Conservation (phyloP, 2,888 invertebrate species). For the Hirtodrosophila duncani region DNA sequence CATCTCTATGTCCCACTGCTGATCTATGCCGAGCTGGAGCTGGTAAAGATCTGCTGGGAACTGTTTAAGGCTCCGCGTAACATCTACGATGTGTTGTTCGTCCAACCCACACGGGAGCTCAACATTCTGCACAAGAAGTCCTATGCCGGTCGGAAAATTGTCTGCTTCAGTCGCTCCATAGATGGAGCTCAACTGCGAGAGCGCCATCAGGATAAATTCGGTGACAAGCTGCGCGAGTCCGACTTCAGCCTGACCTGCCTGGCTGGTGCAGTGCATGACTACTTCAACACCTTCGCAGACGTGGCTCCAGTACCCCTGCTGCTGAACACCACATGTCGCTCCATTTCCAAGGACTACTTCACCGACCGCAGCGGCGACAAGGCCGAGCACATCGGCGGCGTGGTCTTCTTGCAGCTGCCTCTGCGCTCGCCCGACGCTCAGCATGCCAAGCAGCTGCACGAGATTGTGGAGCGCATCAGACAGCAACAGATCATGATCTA, state of each 20-base stretch:
- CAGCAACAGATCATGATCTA: slow-evolving; percentile 75
- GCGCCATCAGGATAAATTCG: slow-evolving; percentile 60
- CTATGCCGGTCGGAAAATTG: slow-evolving; percentile 76
- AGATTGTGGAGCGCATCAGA: slow-evolving; percentile 71
- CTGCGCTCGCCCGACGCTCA: slow-evolving; percentile 59
- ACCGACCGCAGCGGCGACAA: slow-evolving; percentile 70
- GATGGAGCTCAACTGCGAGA: slow-evolving; percentile 72
- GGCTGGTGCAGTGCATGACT: slow-evolving; percentile 74
- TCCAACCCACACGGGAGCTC: slow-evolving; percentile 69
- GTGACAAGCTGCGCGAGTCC: slow-evolving; percentile 67
- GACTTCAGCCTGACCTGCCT: slow-evolving; percentile 75
- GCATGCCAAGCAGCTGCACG: slow-evolving; percentile 68
- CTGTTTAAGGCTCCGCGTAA: slow-evolving; percentile 75
- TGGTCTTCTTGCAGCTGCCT: slow-evolving; percentile 76
- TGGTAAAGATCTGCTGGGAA: slow-evolving; percentile 71
- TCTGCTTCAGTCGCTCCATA: slow-evolving; percentile 76
- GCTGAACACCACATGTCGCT: slow-evolving; percentile 75
- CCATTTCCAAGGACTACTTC: slow-evolving; percentile 76
- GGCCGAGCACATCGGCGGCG: slow-evolving; percentile 74
- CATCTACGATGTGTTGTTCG: slow-evolving; percentile 75
- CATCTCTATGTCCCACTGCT: slow-evolving; percentile 74
- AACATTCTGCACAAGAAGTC: slow-evolving; percentile 76
- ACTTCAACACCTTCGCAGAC: slow-evolving; percentile 62
- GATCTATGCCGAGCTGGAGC: slow-evolving; percentile 73
- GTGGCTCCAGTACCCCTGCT: slow-evolving; percentile 59